Conservation (phyloP, 1,140 invertebrate species). For the Heliconius nattereri region DNA sequence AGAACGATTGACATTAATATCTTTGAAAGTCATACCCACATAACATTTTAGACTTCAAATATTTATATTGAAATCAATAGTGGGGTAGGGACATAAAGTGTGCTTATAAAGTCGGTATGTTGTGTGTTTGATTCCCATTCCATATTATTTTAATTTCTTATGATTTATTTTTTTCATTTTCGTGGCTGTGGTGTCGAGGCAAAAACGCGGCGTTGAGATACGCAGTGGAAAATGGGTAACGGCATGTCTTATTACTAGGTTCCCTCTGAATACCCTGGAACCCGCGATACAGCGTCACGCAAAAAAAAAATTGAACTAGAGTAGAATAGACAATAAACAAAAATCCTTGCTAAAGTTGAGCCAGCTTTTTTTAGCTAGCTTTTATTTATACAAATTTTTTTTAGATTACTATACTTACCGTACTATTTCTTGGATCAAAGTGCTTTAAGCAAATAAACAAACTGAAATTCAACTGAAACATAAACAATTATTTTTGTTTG, state of each 20-base stretch:
- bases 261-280: too few relatives aligned
- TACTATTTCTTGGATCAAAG: conserved; percentile 34
- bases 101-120: too few relatives aligned
- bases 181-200: too few relatives aligned
- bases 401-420: conserved; percentile 27
- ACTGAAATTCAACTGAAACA: conserved; percentile 32
- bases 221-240: too few relatives aligned
- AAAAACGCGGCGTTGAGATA: too few relatives aligned
- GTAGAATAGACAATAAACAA: conserved; percentile 12
- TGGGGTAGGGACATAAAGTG: too few relatives aligned
- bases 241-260: too few relatives aligned
- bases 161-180: too few relatives aligned
- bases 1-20: conserved; percentile 16
- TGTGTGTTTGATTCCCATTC: too few relatives aligned
- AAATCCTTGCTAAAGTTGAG: conserved; percentile 18
- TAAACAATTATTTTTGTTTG: conserved; percentile 18
- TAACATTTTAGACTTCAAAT: not conserved
- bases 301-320: not conserved
- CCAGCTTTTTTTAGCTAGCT: conserved; percentile 17
- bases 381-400: conserved; percentile 28
- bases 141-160: too few relatives aligned
- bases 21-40: not conserved
- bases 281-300: too few relatives aligned
- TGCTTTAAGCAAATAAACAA: conserved; percentile 35
- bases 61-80: too few relatives aligned